Evolutionary conservation across 2,888 invertebrate genomes (phyloP), one percentile per base, ranked within the genome.

Genomic region (Parthenolecanium corni): DNA sequence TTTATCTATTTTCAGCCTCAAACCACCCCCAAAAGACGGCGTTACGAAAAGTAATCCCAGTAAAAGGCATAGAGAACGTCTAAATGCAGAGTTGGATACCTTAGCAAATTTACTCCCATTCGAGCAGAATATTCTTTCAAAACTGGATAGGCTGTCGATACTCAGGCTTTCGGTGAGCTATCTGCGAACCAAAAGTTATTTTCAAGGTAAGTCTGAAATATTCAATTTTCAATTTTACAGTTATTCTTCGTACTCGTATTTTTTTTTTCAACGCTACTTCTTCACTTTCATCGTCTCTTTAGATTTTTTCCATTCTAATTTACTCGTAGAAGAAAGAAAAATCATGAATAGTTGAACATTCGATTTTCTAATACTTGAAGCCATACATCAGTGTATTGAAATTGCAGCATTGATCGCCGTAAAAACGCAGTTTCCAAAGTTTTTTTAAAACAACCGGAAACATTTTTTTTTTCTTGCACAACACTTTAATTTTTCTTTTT

Each of bases 161-260:
- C 82, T 98, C 70, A 82, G 98, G 73, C 84, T 99, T 68, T 94
- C 95, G 63, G 98, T 98, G 77, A 94, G 94, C 79, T 99, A 96
- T 76, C 83, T 98, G 70, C 84, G 97, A 71, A 97, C 95, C 73
- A 98, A 98, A 79, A 94, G 95, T 78, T 98, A 97, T 80, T 98
- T 98, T 79, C 95, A 96, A 89, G 94, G 97, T 97, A 77, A 80
- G 83, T 72, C 36, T 6, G 5, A 31, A 31, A 31, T 31, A 20
- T 44, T 24, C 21, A 18, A 25, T 21, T 47, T 47, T 47, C 9
- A 9, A 9, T 47, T 16, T 16, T 18, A 16, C 9, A 47, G 9
- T 9, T 16, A 23, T 9, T 21, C n/a, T n/a, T n/a, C n/a, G n/a
- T n/a, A n/a, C n/a, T 11, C 20, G n/a, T 11, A 11, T 11, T 46